Base-by-base conservation (phyloP, 2,797 vertebrate genomes). In the Picus viridis region DNA sequence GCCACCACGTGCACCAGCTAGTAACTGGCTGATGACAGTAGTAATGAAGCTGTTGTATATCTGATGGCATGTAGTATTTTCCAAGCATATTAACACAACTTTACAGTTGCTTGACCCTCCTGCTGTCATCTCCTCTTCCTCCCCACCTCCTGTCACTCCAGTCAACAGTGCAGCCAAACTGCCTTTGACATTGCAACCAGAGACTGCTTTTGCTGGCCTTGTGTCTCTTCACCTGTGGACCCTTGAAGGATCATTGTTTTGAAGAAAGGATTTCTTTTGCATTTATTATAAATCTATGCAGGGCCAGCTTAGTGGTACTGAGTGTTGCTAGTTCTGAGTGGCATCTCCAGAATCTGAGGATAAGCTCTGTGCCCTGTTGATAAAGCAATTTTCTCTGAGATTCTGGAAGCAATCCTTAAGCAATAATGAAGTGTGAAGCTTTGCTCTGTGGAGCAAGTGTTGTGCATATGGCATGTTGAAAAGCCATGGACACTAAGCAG, bases 141-240 rank as follows among this genome's bases (percentile, higher is more conserved):
- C 20, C 41, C 59, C 6, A 3, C 58, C 85, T 71, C 30, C 36
- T 72, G 34, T 64, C 63, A 32, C 17, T 64, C 34, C 14, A 45
- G 39, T 59, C 68, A 61, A 61, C 30, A 27, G 30, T 32, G 54
- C 72, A 83, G 65, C 61, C 41, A 51, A 86, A 58, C 47, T 85
- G 32, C 51, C 56, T 73, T 80, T 69, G 72, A 76, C 22, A 5
- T 6, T 30, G 56, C 49, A 93, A 85, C 59, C 39, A 75, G 56
- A 89, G 74, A 29, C 24, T 83, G 73, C 73, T 87, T 94, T 93
- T 75, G 15, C 79, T 96, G 84, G 82, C 63, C 61, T 83, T 1
- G 2, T 2, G 1, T 77, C 56, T 34, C 90, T 80, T 80, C 72
- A 85, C 51, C 73, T 59, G 39, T 0, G 1, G 10, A 43, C 15